These are phyloP conservation scores for Hirtodrosophila duncani DNA, from an alignment of 2,888 invertebrate genomes.

Conservation along the genomic window DNA sequence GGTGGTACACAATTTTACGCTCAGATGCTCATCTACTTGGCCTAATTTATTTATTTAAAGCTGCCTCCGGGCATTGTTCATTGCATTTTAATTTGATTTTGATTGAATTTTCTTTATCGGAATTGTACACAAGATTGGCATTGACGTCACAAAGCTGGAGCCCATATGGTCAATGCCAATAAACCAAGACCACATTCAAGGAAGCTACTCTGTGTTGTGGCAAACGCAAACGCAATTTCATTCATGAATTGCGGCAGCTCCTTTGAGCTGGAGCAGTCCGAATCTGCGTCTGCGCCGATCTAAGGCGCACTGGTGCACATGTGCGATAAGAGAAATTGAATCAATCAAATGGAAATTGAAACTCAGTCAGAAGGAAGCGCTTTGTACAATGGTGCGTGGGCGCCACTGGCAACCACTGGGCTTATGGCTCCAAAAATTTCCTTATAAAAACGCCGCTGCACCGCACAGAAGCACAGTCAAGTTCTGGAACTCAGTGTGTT, in stretches of 20 bases:
- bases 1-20: constrained; percentile 53
- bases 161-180: too few species aligned
- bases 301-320: constrained; percentile 65
- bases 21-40: constrained; percentile 54
- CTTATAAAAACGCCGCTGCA: constrained; percentile 12
- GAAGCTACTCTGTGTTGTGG: too few species aligned
- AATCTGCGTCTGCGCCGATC: constrained; percentile 13
- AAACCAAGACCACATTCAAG: too few species aligned
- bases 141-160: too few species aligned
- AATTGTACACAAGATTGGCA: constrained; percentile 45
- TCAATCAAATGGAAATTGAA: constrained; percentile 61
- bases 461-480: constrained; percentile 33
- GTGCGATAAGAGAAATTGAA: constrained; percentile 68
- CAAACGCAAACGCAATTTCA: constrained; percentile 43
- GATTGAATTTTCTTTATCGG: constrained; percentile 64
- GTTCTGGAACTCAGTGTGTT: constrained; percentile 26
- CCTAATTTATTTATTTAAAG: constrained; percentile 49
- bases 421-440: constrained; percentile 3
- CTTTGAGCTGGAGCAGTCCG: constrained; percentile 21
- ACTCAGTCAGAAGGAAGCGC: constrained; percentile 20
- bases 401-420: too few species aligned
- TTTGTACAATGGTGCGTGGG: neutral
- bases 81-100: constrained; percentile 67
- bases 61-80: constrained; percentile 48
- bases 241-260: constrained; percentile 49